Evolutionary conservation across 1,140 invertebrate genomes (phyloP), one percentile per base, ranked within the genome.

Genomic region (Trichoplusia ni): DNA sequence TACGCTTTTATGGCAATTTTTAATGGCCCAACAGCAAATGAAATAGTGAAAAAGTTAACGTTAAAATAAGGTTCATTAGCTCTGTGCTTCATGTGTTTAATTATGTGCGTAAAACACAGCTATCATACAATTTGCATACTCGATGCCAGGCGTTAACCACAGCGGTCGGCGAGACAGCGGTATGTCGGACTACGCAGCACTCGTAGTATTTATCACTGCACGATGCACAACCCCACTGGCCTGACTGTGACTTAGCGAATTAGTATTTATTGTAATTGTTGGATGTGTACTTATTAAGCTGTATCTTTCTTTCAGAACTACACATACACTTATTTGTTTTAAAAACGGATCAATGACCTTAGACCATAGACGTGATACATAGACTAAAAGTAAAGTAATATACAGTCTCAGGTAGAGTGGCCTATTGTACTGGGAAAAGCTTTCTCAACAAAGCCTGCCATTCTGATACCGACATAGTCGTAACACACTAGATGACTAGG

Each of bases 381-480:
- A 46, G 11, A 16, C 29, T 8, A 37, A 14, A 25, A 19, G 35
- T 49, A 38, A 18, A 37, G 44, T 31, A 38, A 38, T 61, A 29
- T 40, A 29, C 42, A 58, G 29, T 38, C 56, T 46, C 19, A 14
- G 25, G 13, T 63, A 63, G 35, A 63, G 60, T 53, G 60, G 47
- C 16, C 60, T 42, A 63, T 63, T 63, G 60, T 63, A 31, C 47
- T 21, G 60, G 31, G 44, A 53, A 63, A 53, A 40, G 46, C 47
- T 53, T 31, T 18, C 19, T 61, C 25, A 14, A 53, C 60, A 63
- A 63, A 29, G 47, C 23, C 47, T 49, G 19, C 23, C 16, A 44
- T 31, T 18, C 1, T 38, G 13, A 25, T 18, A 19, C n/a, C 44
- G 27, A 33, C 14, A 42, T 44, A 58, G 37, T 11, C 18, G 11